A percentile compares a stretch with the other conserved stretches of the same genome.
These are phyloP conservation scores for Oxyscelio sp. DNA, from an alignment of 2,888 invertebrate genomes.

Conservation along the genomic window DNA sequence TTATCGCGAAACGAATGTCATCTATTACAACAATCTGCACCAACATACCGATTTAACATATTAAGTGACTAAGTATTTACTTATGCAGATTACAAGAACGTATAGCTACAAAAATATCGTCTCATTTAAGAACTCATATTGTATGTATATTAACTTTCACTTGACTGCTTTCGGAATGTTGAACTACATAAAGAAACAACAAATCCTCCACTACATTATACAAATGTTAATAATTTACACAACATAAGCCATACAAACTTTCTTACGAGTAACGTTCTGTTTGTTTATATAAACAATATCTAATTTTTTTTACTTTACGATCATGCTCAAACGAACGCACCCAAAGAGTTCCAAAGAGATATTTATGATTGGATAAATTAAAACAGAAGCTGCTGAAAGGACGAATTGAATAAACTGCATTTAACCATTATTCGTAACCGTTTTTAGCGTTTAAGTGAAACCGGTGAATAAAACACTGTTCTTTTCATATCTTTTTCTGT, in stretches of 20 bases:
- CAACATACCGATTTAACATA: too few species aligned
- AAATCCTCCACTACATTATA: not conserved
- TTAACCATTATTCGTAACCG: conserved; percentile 29
- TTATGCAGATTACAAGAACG: conserved; percentile 29
- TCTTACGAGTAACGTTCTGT: not conserved
- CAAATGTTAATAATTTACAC: conserved; percentile 12
- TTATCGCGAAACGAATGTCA: too few species aligned
- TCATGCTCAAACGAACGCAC: not conserved
- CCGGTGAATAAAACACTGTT: conserved; percentile 14
- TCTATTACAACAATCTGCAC: too few species aligned
- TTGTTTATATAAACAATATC: not conserved
- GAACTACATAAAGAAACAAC: conserved; percentile 17
- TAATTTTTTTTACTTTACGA: not conserved
- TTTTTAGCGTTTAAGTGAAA: conserved; percentile 44
- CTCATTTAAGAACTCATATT: conserved; percentile 47
- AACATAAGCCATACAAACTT: too few species aligned
- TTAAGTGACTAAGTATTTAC: too few species aligned
- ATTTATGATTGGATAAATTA: conserved; percentile 28
- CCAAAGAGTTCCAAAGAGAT: not conserved
- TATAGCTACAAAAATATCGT: conserved; percentile 36
- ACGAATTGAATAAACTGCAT: conserved; percentile 25
- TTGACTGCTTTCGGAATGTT: conserved; percentile 19
- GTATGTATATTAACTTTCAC: conserved; percentile 63
- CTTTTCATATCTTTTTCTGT: not conserved
- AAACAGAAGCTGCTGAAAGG: conserved; percentile 16